Conservation (phyloP, 30 jellyfish, hydroid and myxozoan species). For the Hydra vulgaris region DNA sequence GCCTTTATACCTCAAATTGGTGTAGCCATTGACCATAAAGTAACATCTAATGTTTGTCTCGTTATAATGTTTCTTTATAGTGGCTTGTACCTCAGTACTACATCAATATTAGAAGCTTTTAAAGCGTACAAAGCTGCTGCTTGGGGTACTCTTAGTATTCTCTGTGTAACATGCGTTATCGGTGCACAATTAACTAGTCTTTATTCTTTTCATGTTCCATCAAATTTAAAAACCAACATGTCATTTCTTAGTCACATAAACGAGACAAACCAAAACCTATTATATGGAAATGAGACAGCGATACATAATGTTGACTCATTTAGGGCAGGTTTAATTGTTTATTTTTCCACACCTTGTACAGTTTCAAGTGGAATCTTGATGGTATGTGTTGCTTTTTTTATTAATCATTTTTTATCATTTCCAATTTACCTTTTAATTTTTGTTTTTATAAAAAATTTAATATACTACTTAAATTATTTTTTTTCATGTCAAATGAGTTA, state of each 20-base stretch:
- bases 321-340: conserved; percentile 70
- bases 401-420: neutral
- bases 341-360: conserved; percentile 72
- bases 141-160: conserved; percentile 65
- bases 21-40: conserved; percentile 53
- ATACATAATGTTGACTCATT: neutral
- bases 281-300: conserved; percentile 3
- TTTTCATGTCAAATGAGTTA: no score
- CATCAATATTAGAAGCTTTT: conserved; percentile 64
- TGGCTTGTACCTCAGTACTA: conserved; percentile 77
- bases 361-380: conserved; percentile 80
- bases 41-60: conserved; percentile 61
- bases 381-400: conserved; percentile 35
- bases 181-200: conserved; percentile 53
- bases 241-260: no score
- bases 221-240: conserved; percentile 4
- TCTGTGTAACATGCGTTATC: conserved; percentile 53
- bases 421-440: no score
- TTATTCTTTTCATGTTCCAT: conserved; percentile 33
- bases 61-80: conserved; percentile 66
- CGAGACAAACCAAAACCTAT: no score
- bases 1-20: conserved; percentile 83
- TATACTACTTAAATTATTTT: no score
- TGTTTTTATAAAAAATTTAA: no score
- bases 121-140: conserved; percentile 64